These are phyloP conservation scores for Leptinotarsa rubiginosa DNA, from an alignment of 2,888 invertebrate genomes.

Conservation along the genomic window DNA sequence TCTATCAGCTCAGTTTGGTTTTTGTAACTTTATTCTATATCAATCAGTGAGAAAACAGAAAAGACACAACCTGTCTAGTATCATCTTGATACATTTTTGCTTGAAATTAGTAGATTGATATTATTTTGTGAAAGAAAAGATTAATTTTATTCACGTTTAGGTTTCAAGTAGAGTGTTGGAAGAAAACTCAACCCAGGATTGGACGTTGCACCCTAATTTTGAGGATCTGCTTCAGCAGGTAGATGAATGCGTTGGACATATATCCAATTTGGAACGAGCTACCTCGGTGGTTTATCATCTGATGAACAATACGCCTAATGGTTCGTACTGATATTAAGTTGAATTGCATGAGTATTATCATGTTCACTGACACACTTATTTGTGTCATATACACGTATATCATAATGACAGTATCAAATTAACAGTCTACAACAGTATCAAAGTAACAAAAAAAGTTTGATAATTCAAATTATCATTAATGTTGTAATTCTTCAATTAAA, in stretches of 20 bases:
- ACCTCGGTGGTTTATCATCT: conserved; percentile 61
- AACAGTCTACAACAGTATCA: too few relatives aligned
- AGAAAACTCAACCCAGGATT: conserved; percentile 43
- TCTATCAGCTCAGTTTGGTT: too few relatives aligned
- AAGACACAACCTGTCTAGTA: too few relatives aligned
- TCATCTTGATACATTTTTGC: too few relatives aligned
- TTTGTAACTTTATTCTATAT: too few relatives aligned
- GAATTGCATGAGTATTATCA: too few relatives aligned
- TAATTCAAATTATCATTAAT: background rate
- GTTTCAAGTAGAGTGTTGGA: conserved; percentile 49
- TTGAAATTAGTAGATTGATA: background rate
- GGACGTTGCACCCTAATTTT: conserved; percentile 60
- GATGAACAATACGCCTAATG: conserved; percentile 58
- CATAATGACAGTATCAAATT: too few relatives aligned
- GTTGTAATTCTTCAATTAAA: background rate
- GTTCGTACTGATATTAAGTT: conserved; percentile 41
- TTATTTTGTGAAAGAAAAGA: background rate
- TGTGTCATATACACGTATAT: too few relatives aligned
- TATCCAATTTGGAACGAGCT: conserved; percentile 61
- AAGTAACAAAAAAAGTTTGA: background rate
- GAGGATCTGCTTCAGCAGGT: conserved; percentile 61
- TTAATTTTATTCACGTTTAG: conserved; percentile 36
- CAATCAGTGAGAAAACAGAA: too few relatives aligned
- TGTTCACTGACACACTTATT: too few relatives aligned
- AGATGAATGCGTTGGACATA: conserved; percentile 62